Evolutionary conservation across 2,888 invertebrate genomes (phyloP).

Genomic region (Chymomyza procnemis): DNA sequence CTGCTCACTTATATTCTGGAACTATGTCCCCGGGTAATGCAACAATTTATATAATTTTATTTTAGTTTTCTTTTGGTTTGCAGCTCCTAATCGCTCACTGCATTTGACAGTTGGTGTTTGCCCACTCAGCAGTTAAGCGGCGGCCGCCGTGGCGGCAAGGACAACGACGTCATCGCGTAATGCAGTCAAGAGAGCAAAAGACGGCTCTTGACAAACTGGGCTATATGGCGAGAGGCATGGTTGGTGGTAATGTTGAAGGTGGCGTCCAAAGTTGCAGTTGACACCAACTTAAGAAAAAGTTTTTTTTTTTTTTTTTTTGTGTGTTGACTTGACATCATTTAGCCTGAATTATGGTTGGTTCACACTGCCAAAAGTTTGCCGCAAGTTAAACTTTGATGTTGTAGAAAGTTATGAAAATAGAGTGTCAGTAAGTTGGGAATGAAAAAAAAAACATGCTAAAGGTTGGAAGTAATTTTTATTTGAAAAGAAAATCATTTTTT

Average conservation of each 20-base stretch:
- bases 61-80: not conserved
- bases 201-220: not conserved
- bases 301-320: conserved; percentile 30
- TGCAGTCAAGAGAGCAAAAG: conserved; percentile 33
- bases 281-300: conserved; percentile 53
- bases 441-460: too few species aligned
- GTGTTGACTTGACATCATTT: conserved; percentile 50
- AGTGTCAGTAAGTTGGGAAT: too few species aligned
- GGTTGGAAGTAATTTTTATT: too few species aligned
- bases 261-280: conserved; percentile 44
- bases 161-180: conserved; percentile 17
- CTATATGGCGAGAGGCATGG: not conserved
- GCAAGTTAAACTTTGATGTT: too few species aligned
- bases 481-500: too few species aligned
- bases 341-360: conserved; percentile 4
- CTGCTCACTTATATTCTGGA: not conserved
- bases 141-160: not conserved
- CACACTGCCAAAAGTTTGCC: too few species aligned
- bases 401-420: too few species aligned
- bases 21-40: conserved; percentile 8
- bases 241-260: not conserved
- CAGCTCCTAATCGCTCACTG: conserved; percentile 30
- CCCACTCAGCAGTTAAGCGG: conserved; percentile 23
- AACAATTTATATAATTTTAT: conserved; percentile 15
- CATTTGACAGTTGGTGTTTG: conserved; percentile 38